phyloP scores from a whole-genome alignment of 2,888 invertebrate species.

The Lasius fuliginosus region DNA sequence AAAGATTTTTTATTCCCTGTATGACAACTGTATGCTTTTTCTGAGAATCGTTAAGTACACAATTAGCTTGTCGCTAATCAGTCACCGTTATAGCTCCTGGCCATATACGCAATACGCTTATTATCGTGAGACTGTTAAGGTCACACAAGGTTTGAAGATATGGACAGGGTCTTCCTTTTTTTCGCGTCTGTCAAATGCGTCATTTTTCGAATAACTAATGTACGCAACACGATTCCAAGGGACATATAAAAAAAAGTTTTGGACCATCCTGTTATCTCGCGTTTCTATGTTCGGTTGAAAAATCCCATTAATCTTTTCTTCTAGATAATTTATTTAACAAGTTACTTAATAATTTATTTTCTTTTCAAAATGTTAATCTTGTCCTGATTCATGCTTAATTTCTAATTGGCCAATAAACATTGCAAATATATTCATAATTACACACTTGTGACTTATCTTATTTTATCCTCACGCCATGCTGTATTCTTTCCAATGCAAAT shows the following conservation, averaged over 20 bases:
- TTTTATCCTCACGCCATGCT: background rate
- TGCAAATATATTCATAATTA: background rate
- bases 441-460: background rate
- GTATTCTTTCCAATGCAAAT: background rate
- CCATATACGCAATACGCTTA: background rate
- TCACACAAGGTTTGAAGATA: background rate
- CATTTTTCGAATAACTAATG: slow-evolving; percentile 33
- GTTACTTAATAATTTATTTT: background rate
- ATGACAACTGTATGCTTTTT: slow-evolving; percentile 35
- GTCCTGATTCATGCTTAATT: background rate
- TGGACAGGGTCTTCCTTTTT: slow-evolving; percentile 8
- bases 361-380: slow-evolving; percentile 11
- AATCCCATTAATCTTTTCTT: slow-evolving; percentile 35
- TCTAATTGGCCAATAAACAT: background rate
- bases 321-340: slow-evolving; percentile 36
- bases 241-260: slow-evolving; percentile 30
- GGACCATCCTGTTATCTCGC: slow-evolving; percentile 21
- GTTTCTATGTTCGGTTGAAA: slow-evolving; percentile 1
- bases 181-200: slow-evolving; percentile 12
- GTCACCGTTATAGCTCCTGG: slow-evolving; percentile 46
- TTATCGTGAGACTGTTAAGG: background rate
- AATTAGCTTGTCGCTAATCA: slow-evolving; percentile 54
- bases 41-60: slow-evolving; percentile 35
- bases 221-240: slow-evolving; percentile 6
- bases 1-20: slow-evolving; percentile 27